phyloP scores from a whole-genome alignment of 2,888 invertebrate species.

The Polia nebulosa region DNA sequence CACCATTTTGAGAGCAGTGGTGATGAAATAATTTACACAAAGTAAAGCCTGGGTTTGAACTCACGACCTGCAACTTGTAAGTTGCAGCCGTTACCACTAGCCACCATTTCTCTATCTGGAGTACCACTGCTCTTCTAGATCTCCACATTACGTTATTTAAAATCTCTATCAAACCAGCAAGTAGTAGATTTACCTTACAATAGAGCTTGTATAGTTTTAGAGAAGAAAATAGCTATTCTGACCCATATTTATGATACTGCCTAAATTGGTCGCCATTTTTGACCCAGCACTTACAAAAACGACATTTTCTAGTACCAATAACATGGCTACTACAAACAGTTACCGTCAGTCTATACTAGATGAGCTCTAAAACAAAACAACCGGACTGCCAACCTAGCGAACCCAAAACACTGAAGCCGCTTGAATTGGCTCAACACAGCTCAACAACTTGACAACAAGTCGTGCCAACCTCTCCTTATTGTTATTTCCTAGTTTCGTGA shows the following conservation, averaged over 20 bases:
- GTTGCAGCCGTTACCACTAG: too few species aligned
- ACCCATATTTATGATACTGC: not conserved
- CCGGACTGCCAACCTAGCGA: not conserved
- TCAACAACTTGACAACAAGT: conserved; percentile 30
- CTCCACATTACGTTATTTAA: too few species aligned
- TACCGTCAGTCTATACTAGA: conserved; percentile 3
- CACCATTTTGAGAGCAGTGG: too few species aligned
- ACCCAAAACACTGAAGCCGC: conserved; percentile 5
- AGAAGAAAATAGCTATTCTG: not conserved
- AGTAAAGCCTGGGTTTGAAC: too few species aligned
- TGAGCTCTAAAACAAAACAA: conserved; percentile 15
- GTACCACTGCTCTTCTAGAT: too few species aligned
- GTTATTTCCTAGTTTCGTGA: conserved; percentile 47
- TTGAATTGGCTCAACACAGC: conserved; percentile 15
- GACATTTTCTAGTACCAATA: conserved; percentile 13
- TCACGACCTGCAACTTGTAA: too few species aligned
- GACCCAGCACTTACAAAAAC: conserved; percentile 22
- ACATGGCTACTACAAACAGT: not conserved
- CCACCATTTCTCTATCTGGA: too few species aligned
- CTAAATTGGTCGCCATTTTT: conserved; percentile 1
- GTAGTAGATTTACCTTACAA: too few species aligned
- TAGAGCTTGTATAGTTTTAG: not conserved
- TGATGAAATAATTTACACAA: too few species aligned
- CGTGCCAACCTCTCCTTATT: conserved; percentile 30
- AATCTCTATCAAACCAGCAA: too few species aligned